Evolutionary conservation across 2,113 vertebrate genomes (phyloP).

Genomic region (Oryzias javanicus): DNA sequence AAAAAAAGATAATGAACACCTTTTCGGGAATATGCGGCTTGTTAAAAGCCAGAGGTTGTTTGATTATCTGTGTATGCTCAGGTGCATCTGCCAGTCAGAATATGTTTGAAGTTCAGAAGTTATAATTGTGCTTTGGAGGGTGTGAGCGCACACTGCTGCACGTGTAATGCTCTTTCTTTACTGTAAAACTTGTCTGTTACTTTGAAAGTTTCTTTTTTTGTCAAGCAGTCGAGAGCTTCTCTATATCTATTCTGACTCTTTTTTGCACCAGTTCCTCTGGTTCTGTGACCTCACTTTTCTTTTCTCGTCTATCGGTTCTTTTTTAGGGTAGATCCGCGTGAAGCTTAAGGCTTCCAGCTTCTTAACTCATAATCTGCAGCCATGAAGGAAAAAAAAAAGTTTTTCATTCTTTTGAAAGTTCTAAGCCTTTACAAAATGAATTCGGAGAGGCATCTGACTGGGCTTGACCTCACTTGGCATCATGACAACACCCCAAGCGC

Average conservation of each 20-base stretch:
- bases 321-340: too few relatives aligned
- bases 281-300: not conserved
- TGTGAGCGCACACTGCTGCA: slow-evolving; percentile 38
- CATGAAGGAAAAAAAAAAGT: not conserved
- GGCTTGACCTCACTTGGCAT: not conserved
- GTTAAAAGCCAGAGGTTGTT: slow-evolving; percentile 10
- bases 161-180: slow-evolving; percentile 28
- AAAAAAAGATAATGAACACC: slow-evolving; percentile 22
- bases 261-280: slow-evolving; percentile 43
- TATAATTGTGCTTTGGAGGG: slow-evolving; percentile 60
- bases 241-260: slow-evolving; percentile 50
- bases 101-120: slow-evolving; percentile 60
- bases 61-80: slow-evolving; percentile 26
- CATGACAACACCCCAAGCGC: not conserved
- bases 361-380: not conserved
- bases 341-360: too few relatives aligned
- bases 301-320: not conserved
- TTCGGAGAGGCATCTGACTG: slow-evolving; percentile 2
- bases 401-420: not conserved
- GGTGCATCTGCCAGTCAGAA: slow-evolving; percentile 6
- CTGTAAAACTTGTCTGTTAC: slow-evolving; percentile 41
- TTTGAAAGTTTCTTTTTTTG: slow-evolving; percentile 32
- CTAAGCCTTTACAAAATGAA: not conserved
- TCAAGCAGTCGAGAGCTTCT: slow-evolving; percentile 30
- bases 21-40: slow-evolving; percentile 6